phyloP scores from a whole-genome alignment of 2,797 vertebrate species.

The Vireo griseus region DNA sequence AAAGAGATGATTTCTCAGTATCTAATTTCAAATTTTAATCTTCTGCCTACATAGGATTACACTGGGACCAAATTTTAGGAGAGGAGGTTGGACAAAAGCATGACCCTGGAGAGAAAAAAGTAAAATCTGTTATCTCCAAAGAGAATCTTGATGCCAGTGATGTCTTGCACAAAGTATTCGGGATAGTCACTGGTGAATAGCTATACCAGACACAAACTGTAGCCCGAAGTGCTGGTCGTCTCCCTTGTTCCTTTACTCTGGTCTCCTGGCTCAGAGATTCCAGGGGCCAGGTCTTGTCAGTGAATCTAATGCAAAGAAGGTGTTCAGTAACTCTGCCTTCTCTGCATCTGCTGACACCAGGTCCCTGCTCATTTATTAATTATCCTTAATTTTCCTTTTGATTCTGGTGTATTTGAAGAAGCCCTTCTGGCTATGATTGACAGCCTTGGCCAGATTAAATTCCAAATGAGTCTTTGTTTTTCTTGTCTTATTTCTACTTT shows the following conservation, averaged over 20 bases:
- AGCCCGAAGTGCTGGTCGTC: not conserved
- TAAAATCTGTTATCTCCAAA: not conserved
- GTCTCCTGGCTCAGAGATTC: not conserved
- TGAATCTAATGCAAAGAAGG: not conserved
- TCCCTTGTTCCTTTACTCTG: rapidly evolving
- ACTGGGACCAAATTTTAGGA: not conserved
- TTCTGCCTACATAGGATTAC: not conserved
- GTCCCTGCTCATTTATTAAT: not conserved
- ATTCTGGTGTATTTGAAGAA: not conserved
- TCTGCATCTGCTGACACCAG: not conserved
- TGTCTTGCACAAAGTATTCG: not conserved
- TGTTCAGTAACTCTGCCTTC: not conserved
- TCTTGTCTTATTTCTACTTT: not conserved
- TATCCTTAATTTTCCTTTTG: not conserved
- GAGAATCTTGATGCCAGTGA: not conserved
- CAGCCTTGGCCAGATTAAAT: not conserved
- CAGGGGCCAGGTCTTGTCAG: not conserved
- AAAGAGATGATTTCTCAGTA: not conserved
- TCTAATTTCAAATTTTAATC: not conserved
- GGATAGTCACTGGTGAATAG: not conserved
- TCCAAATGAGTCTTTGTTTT: not conserved
- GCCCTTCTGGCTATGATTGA: not conserved
- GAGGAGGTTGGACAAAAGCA: not conserved
- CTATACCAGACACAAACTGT: not conserved
- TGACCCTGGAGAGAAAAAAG: not conserved